Base-by-base conservation (phyloP, 2,113 vertebrate species). In the Rutilus rutilus region DNA sequence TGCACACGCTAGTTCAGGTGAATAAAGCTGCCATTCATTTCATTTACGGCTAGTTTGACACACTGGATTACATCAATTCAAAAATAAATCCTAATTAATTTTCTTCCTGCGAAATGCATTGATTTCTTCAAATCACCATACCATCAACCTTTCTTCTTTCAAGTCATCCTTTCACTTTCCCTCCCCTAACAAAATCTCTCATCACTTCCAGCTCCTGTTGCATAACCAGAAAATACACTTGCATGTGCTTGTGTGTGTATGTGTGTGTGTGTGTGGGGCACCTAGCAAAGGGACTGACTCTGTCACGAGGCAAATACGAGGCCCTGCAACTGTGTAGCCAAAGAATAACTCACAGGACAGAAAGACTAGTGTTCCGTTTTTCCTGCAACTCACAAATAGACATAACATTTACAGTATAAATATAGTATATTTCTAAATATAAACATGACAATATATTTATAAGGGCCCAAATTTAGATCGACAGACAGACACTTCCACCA, bases 21-120 rank as follows among this genome's bases (percentile, higher is more conserved):
- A 77, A 77, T 52, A 77, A 77, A 77, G 74, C 74, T 77, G 50
- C 50, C 50, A 77, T 77, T 77, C 75, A 77, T 77, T 77, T 54
- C 2, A 21, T 54, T 33, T 30, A 57, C 17, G 19, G 45, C 45
- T 50, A 50, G 17, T 69, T 69, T 36, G 30, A 42, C 69, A 19
- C 6, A 8, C 1, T 77, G 6, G 17, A 21, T 21, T 77, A 52
- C n/a, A 21, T 7, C 1, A 8, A 1, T 75, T 23, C 0, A 8
- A 57, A 57, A 57, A 57, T 57, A 57, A 57, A 47, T 47, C 15
- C 12, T 42, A 71, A 42, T n/a, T 0, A 12, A 21, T 57, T 78
- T 30, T 57, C 27, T n/a, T 25, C 21, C 19, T 8, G 30, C 4
- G 11, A 10, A 14, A 60, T n/a, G 10, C 33, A 59, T 15, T 25